Evolutionary conservation across 2,888 invertebrate species (phyloP), one percentile per base, ranked within the genome.

Genomic region (Brenthis daphne): DNA sequence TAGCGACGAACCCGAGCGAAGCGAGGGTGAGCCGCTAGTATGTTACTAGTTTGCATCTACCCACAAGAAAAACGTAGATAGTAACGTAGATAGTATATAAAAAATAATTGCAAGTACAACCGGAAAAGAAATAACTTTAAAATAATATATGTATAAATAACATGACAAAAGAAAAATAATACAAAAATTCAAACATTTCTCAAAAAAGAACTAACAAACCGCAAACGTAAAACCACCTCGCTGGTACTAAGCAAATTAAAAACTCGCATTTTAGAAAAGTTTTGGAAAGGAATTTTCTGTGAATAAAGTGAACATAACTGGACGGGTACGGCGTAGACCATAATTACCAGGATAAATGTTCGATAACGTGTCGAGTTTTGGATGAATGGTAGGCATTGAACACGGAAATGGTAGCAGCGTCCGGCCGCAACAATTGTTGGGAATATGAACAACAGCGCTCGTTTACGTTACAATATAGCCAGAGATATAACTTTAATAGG

Each of bases 381-480:
- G 81, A 81, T 84, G 87, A 87, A 85, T 83, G 77, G 82, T 76
- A 78, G 77, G 79, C 80, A 80, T 79, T 85, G 84, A 78, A 84
- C 83, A 79, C 85, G 85, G 89, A 85, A 88, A 88, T 85, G 87
- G 85, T 83, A 74, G 80, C 78, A 78, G 86, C 85, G 79, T 89
- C 89, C 88, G 88, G 86, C 86, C 89, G 78, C 87, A 86, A 86
- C 87, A 87, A 87, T 87, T 84, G 84, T 73, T 70, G 57, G 70
- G 54, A 54, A 53, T 60, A 60, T 53, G 64, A 71, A 67, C 57
- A 65, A 66, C 55, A 47, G 58, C 51, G 53, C 29, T 50, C 61
- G 37, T 63, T 53, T 20, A 63, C n/a, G 16, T 33, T 53, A 53
- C 63, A 13, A 43, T 43, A 43, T 43, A 8, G 37, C 37, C 11